Conservation (phyloP, 1,140 invertebrate species). For the Euglossa dilemma region DNA sequence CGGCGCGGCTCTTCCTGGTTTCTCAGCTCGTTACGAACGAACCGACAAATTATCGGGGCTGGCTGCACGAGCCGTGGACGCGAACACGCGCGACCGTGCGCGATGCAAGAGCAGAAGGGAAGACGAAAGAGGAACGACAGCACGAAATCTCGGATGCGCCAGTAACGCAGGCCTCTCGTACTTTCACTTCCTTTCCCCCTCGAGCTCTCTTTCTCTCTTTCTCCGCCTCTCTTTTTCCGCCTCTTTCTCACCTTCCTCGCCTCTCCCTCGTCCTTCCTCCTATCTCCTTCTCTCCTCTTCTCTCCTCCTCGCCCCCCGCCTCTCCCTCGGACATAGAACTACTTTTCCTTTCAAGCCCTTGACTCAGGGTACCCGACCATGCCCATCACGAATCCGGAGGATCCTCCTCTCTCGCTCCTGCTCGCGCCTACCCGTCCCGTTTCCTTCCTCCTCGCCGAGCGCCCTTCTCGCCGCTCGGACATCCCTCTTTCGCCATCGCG, state of each 20-base stretch:
- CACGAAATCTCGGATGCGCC: slow-evolving; percentile 76
- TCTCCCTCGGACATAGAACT: slow-evolving; percentile 80
- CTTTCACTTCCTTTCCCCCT: slow-evolving; percentile 82
- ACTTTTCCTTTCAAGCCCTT: slow-evolving; percentile 83
- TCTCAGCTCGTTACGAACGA: slow-evolving; percentile 60
- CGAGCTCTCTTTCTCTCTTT: slow-evolving; percentile 57
- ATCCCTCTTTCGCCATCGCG: slow-evolving; percentile 17
- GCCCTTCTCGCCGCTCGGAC: neutral
- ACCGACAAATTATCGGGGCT: slow-evolving; percentile 61
- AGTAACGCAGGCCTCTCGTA: slow-evolving; percentile 68
- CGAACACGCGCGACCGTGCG: slow-evolving; percentile 18
- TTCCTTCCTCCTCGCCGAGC: no score
- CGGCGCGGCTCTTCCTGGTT: slow-evolving; percentile 41
- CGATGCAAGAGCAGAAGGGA: slow-evolving; percentile 39
- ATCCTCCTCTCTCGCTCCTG: slow-evolving; percentile 1
- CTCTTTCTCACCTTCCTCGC: slow-evolving; percentile 66
- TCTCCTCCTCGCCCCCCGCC: slow-evolving; percentile 70
- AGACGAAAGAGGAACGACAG: slow-evolving; percentile 59
- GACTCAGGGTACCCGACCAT: slow-evolving; percentile 68
- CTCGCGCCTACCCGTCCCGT: neutral
- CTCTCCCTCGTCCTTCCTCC: neutral
- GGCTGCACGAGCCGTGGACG: slow-evolving; percentile 41
- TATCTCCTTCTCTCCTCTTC: slow-evolving; percentile 27
- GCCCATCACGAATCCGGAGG: slow-evolving; percentile 73
- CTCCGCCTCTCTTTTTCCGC: slow-evolving; percentile 67